These are phyloP conservation scores for Anoplophora glabripennis DNA, from an alignment of 1,140 invertebrate genomes.

Conservation along the genomic window DNA sequence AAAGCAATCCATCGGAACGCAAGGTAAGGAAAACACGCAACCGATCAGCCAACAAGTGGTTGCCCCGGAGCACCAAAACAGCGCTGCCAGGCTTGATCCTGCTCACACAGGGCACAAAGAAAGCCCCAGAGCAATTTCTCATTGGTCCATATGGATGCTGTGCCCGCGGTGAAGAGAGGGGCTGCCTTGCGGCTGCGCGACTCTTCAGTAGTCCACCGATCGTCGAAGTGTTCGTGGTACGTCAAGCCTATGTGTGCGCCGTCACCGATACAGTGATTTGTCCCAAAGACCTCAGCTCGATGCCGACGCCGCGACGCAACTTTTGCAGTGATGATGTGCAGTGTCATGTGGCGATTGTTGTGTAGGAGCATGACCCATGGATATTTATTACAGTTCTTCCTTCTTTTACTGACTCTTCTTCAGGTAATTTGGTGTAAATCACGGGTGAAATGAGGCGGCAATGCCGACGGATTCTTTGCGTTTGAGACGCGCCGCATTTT, in stretches of 20 bases:
- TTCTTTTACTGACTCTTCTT: constrained; percentile 48
- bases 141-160: constrained; percentile 44
- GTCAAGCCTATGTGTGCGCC: too few species aligned
- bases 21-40: not conserved
- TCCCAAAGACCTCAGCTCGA: constrained; percentile 7
- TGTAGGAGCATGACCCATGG: constrained; percentile 53
- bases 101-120: constrained; percentile 28
- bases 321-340: constrained; percentile 48
- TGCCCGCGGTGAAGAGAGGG: constrained; percentile 38
- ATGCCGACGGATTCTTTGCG: too few species aligned
- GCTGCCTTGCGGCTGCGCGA: constrained; percentile 41
- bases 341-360: constrained; percentile 52
- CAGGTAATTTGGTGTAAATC: constrained; percentile 40
- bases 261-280: not conserved
- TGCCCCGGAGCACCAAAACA: constrained; percentile 31
- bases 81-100: constrained; percentile 22
- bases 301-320: constrained; percentile 6
- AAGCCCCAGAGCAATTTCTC: constrained; percentile 25
- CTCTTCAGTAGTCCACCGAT: constrained; percentile 42
- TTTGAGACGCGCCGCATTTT: too few species aligned
- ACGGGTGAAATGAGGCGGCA: not conserved
- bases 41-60: constrained; percentile 33
- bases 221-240: constrained; percentile 31
- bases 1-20: too few species aligned
- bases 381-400: constrained; percentile 52